These are phyloP conservation scores for Aelia acuminata DNA, from an alignment of 2,888 invertebrate species.

Conservation along the genomic window DNA sequence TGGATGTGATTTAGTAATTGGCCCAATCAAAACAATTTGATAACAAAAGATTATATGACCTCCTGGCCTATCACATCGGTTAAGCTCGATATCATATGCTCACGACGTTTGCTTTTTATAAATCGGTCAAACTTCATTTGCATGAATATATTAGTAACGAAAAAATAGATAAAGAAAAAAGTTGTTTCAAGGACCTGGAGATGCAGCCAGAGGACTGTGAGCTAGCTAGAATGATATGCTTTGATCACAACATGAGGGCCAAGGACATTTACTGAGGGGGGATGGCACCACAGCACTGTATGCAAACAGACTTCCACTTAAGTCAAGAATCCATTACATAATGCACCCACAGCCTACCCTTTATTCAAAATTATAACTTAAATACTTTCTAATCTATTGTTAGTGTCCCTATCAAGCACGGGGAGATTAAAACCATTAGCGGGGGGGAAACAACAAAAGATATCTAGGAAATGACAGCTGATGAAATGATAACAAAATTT, in stretches of 20 bases:
- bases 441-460: background rate
- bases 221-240: constrained; percentile 39
- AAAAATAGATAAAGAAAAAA: background rate
- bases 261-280: constrained; percentile 24
- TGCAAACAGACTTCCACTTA: constrained; percentile 51
- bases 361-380: background rate
- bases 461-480: background rate
- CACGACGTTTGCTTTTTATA: background rate
- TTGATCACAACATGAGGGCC: constrained; percentile 39
- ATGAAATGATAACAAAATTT: background rate
- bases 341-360: constrained; percentile 10
- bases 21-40: constrained; percentile 53
- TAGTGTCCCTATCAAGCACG: background rate
- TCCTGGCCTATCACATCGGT: constrained; percentile 47
- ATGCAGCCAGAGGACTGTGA: background rate
- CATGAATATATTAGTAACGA: background rate
- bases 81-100: constrained; percentile 6
- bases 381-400: constrained; percentile 25
- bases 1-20: constrained; percentile 39
- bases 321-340: constrained; percentile 41
- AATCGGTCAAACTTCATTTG: background rate
- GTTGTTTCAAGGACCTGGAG: background rate
- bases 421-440: background rate
- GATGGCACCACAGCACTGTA: constrained; percentile 24
- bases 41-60: constrained; percentile 56